Conservation (phyloP, 2,888 invertebrate species). For the Petrophora chlorosata region DNA sequence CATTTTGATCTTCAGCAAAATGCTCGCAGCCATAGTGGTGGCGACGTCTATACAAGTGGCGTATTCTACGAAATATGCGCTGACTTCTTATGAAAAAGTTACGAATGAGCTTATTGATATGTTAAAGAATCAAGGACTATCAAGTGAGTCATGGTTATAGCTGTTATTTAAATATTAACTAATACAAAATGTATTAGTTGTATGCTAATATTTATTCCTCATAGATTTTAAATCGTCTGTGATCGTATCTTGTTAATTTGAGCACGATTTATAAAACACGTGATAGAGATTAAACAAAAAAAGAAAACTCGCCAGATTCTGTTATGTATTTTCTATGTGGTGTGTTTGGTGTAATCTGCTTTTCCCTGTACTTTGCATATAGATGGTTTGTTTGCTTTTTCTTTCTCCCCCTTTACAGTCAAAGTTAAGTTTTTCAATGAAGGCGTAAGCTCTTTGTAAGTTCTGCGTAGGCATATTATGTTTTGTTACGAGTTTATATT, state of each 20-base stretch:
- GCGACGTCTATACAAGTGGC: slow-evolving; percentile 70
- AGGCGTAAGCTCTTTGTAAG: slow-evolving; percentile 19
- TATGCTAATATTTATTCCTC: too few species aligned
- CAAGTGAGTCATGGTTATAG: slow-evolving; percentile 55
- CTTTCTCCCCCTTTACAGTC: slow-evolving; percentile 11
- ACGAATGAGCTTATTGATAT: slow-evolving; percentile 66
- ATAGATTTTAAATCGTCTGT: too few species aligned
- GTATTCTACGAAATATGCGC: slow-evolving; percentile 64
- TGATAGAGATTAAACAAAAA: too few species aligned
- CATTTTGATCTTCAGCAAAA: slow-evolving; percentile 66
- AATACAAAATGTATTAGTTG: too few species aligned
- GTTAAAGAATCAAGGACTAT: slow-evolving; percentile 72
- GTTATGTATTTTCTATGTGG: too few species aligned
- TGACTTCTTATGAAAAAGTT: slow-evolving; percentile 64
- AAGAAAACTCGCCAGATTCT: too few species aligned
- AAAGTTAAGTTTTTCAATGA: slow-evolving; percentile 19
- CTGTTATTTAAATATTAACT: too few species aligned
- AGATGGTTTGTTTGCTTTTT: slow-evolving; percentile 1
- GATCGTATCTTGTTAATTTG: too few species aligned
- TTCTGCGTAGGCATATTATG: slow-evolving; percentile 1
- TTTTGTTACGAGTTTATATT: slow-evolving; percentile 15
- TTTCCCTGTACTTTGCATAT: too few species aligned
- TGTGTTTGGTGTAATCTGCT: too few species aligned
- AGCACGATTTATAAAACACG: too few species aligned
- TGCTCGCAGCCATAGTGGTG: slow-evolving; percentile 67